Conservation (phyloP, 2,113 vertebrate genomes). For the Gobius niger region DNA sequence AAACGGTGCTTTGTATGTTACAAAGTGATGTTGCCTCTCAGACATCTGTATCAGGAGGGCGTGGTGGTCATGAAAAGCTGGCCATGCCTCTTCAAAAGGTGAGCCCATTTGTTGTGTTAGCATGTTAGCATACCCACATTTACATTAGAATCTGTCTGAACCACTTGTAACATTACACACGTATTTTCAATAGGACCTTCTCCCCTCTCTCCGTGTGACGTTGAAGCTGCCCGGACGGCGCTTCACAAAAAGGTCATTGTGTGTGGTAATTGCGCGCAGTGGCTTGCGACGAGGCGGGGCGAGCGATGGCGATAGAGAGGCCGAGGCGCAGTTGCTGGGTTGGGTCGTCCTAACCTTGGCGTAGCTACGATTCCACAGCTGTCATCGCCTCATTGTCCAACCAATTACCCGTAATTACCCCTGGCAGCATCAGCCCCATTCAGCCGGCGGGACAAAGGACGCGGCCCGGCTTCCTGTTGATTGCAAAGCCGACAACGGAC, state of each 20-base stretch:
- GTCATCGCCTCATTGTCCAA: constrained; percentile 77
- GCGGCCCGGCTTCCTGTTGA: constrained; percentile 57
- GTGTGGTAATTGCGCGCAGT: constrained; percentile 61
- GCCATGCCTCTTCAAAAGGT: no score
- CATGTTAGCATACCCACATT: no score
- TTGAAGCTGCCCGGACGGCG: constrained; percentile 48
- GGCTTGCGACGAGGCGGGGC: constrained; percentile 53
- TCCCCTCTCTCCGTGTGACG: constrained; percentile 49
- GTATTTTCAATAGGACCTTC: constrained; percentile 9
- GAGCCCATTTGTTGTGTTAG: no score
- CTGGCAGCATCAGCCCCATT: constrained; percentile 66
- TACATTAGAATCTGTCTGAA: no score
- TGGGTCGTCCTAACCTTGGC: constrained; percentile 39
- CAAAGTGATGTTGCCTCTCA: no score
- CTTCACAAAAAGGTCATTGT: constrained; percentile 72
- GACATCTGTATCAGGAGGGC: no score
- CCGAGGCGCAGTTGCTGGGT: constrained; percentile 33
- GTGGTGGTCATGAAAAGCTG: no score
- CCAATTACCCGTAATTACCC: constrained; percentile 78
- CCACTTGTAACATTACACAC: not conserved
- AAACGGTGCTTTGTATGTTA: no score
- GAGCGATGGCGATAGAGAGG: constrained; percentile 21
- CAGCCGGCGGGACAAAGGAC: constrained; percentile 62
- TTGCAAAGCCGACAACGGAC: constrained; percentile 41
- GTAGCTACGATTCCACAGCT: constrained; percentile 62